A percentile compares a stretch with the other conserved stretches of the same genome.
Evolutionary conservation across 30 jellyfish, hydroid and myxozoan species (phyloP).

Genomic region (Pseudorhiza aurosa): DNA sequence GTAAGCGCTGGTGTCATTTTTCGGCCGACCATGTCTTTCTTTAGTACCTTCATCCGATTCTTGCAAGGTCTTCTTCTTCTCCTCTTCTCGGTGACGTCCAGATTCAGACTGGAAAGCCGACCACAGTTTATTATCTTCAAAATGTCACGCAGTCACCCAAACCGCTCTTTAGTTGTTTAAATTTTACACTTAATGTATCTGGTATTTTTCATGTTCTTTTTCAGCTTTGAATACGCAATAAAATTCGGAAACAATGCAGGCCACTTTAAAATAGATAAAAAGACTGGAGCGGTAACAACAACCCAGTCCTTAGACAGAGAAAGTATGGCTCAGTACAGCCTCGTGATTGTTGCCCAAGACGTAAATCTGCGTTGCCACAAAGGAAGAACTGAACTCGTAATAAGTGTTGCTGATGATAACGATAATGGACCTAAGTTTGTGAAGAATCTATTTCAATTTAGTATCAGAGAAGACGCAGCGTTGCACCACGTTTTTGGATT

Average conservation of each 20-base stretch:
- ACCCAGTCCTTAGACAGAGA: conserved; percentile 67
- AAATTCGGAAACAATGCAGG: conserved; percentile 68
- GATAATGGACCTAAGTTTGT: conserved; percentile 81
- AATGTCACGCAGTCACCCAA: too few relatives aligned
- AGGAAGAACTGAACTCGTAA: conserved; percentile 53
- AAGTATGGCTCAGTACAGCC: conserved; percentile 41
- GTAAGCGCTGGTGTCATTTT: too few relatives aligned
- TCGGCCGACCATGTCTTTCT: too few relatives aligned
- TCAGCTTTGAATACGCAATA: conserved; percentile 59
- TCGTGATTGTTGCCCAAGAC: conserved; percentile 78
- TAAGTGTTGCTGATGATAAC: conserved; percentile 69
- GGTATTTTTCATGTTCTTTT: conserved; percentile 5
- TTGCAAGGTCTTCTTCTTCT: too few relatives aligned
- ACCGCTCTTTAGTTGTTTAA: too few relatives aligned
- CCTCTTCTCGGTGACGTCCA: too few relatives aligned
- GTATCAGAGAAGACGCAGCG: conserved; percentile 51
- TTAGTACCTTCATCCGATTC: too few relatives aligned
- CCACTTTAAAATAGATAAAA: conserved; percentile 54
- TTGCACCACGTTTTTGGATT: conserved; percentile 21
- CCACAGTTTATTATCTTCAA: too few relatives aligned
- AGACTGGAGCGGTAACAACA: conserved; percentile 59
- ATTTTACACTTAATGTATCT: too few relatives aligned
- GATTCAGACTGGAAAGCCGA: too few relatives aligned
- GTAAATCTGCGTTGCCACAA: conserved; percentile 64
- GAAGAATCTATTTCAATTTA: conserved; percentile 18